Base-by-base conservation (phyloP, 2,113 vertebrate species). In the Amazona guildingii region DNA sequence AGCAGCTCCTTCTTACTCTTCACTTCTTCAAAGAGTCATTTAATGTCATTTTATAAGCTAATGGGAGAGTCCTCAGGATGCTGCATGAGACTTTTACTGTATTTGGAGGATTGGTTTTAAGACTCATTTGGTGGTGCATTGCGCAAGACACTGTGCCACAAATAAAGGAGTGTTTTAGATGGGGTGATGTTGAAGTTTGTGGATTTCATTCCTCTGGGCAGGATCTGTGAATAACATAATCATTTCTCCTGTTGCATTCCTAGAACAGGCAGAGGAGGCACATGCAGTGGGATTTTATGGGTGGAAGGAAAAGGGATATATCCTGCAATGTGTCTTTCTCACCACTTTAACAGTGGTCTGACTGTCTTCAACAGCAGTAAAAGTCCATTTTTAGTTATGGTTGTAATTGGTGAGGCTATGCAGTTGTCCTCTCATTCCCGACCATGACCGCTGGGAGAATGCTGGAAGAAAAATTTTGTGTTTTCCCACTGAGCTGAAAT, bases 1-100 rank as follows among this genome's bases (percentile, higher is more conserved):
- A 86, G 89, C 85, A 94, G 90, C 68, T 95, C 51, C 92, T 92
- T 88, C 88, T 93, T 86, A n/a, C 62, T 91, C 83, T 80, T 94
- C 78, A 49, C 75, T 91, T 97, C 70, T 97, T 92, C 79, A 94
- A 89, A 83, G 96, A 97, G 83, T 97, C 86, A 96, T 97, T 98
- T 97, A 90, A 78, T 87, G 86, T 90, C 83, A 94, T 82, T 95
- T 95, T 95, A 62, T 73, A 86, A 94, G 81, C 54, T 77, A 91
- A 49, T 90, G 91, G 74, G 11, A 83, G 80, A 82, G 59, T 88
- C 28, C 67, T 24, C 76, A 75, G 79, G 74, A 95, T 94, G 83
- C 83, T 90, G 39, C 67, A 88, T 76, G 64, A 81, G 52, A 46
- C 48, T 92, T 96, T 68, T 44, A 67, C 73, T 94, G 86, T 92